Evolutionary conservation across 2,797 vertebrate species (phyloP).

Genomic region (Nasua narica): DNA sequence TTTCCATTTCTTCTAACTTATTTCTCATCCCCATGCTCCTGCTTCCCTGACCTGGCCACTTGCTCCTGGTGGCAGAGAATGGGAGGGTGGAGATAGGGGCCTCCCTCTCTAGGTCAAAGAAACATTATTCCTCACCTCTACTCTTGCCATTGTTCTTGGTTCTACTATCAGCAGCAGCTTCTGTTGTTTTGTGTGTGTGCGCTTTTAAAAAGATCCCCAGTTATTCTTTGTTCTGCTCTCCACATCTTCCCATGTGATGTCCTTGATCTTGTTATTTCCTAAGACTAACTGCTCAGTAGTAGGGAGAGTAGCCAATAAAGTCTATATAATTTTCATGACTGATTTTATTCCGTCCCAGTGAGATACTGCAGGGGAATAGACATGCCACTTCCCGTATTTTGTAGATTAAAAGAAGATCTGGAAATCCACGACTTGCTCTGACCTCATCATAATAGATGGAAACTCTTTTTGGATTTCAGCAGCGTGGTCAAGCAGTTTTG

Average conservation of each 20-base stretch:
- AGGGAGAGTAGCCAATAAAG: not conserved
- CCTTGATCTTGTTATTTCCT: not conserved
- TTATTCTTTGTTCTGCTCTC: not conserved
- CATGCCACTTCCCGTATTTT: not conserved
- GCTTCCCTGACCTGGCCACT: rapidly evolving
- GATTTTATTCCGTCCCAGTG: not conserved
- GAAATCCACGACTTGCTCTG: not conserved
- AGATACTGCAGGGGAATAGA: not conserved
- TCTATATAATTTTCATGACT: not conserved
- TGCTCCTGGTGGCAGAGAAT: not conserved
- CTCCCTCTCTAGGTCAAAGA: not conserved
- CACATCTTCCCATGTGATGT: too few relatives aligned
- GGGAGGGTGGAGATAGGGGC: not conserved
- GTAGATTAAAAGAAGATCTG: not conserved
- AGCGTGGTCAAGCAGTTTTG: not conserved
- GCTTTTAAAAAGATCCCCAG: not conserved
- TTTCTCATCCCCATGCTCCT: not conserved
- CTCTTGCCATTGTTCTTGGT: not conserved
- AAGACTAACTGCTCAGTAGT: not conserved
- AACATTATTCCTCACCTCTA: not conserved
- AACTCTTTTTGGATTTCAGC: not conserved
- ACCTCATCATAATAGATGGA: not conserved
- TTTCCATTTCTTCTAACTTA: not conserved
- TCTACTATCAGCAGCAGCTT: not conserved
- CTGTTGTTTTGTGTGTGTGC: not conserved